phyloP scores from a whole-genome alignment of 2,797 vertebrate genomes.

The Pantherophis vulpinus region DNA sequence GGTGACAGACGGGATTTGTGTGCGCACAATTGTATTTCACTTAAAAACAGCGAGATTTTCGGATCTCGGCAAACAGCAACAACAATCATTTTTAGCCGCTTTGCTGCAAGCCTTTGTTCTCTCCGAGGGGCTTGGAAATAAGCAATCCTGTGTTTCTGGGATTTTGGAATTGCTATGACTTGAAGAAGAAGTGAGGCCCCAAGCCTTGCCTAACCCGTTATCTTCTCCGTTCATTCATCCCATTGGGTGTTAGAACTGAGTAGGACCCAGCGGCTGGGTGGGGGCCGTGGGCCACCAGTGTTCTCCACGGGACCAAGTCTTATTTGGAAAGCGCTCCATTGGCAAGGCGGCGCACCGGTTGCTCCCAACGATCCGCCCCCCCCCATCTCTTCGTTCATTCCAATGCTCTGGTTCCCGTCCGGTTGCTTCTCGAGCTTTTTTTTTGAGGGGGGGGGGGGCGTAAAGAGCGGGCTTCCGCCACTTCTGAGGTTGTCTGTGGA shows the following conservation, averaged over 20 bases:
- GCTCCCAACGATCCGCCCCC: background rate
- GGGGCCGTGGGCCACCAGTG: background rate
- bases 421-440: too few species aligned
- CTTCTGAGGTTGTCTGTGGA: background rate
- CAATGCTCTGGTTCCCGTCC: background rate
- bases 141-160: background rate
- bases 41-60: background rate
- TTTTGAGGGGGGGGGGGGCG: too few species aligned
- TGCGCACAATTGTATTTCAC: background rate
- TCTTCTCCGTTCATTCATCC: too few species aligned
- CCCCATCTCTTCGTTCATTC: background rate
- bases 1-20: background rate
- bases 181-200: background rate
- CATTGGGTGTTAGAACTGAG: background rate
- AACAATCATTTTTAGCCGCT: background rate
- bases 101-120: slow-evolving; percentile 20
- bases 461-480: background rate
- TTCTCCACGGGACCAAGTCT: background rate
- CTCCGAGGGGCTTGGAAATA: background rate
- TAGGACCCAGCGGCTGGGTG: background rate
- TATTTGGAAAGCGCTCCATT: background rate
- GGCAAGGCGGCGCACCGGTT: background rate
- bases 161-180: background rate
- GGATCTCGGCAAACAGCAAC: background rate
- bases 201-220: background rate